Conservation (phyloP, 2,113 vertebrate genomes). For the Phylloscopus trochilus region DNA sequence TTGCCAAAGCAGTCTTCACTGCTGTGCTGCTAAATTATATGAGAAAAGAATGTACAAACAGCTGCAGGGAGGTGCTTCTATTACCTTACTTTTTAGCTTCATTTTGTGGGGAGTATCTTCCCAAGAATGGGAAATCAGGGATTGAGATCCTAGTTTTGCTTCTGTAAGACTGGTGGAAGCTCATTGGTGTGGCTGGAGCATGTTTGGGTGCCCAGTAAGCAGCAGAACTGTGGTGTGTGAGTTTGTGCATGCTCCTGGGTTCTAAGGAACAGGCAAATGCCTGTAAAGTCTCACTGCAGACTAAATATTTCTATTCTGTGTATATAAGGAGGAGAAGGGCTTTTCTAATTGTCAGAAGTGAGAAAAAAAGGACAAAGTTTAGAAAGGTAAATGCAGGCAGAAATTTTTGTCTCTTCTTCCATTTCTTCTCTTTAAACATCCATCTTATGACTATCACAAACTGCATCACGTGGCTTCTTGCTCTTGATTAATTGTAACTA, state of each 20-base stretch:
- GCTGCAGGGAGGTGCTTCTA: background rate
- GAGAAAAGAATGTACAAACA: background rate
- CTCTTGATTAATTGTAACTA: background rate
- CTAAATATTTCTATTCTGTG: background rate
- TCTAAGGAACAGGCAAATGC: background rate
- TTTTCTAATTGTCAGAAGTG: background rate
- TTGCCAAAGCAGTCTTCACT: background rate
- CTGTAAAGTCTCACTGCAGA: background rate
- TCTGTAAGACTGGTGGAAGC: background rate
- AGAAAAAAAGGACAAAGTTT: background rate
- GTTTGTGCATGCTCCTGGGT: background rate
- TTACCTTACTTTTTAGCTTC: background rate
- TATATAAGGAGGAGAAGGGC: background rate
- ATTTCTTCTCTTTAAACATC: background rate
- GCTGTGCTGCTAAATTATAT: fast-evolving
- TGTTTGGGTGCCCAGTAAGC: background rate
- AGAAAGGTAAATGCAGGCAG: background rate
- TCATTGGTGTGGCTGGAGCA: background rate
- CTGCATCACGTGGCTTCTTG: background rate
- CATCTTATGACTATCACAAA: background rate
- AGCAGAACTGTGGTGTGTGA: background rate
- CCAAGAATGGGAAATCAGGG: background rate
- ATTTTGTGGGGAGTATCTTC: background rate
- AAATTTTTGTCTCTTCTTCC: background rate
- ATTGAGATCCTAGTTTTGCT: background rate